Conservation (phyloP, 2,797 vertebrate genomes). For the Parauchenoglanis punctatus region DNA sequence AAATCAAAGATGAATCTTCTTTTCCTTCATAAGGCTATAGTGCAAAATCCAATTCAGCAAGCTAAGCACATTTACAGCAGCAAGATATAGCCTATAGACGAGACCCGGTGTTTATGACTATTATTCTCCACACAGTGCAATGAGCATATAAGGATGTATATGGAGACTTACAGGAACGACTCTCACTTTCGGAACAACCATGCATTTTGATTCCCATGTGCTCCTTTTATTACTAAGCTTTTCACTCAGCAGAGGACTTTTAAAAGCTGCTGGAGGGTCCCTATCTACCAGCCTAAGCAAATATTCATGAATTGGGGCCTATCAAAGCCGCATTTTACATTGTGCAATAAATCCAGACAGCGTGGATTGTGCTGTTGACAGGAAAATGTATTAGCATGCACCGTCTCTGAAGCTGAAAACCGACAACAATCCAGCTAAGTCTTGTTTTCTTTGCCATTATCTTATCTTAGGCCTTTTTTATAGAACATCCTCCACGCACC, state of each 20-base stretch:
- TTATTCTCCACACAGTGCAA: constrained; percentile 68
- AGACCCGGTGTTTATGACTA: constrained; percentile 62
- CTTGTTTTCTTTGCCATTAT: constrained; percentile 8
- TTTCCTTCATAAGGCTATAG: neutral
- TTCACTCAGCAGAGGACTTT: constrained; percentile 60
- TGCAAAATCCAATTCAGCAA: constrained; percentile 17
- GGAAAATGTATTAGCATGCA: constrained; percentile 6
- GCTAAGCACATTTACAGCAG: constrained; percentile 25
- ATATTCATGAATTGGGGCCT: constrained; percentile 47
- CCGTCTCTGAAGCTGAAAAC: constrained; percentile 11
- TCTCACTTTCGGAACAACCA: constrained; percentile 69
- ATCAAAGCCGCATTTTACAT: constrained; percentile 29
- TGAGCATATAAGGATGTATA: neutral
- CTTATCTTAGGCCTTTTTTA: neutral
- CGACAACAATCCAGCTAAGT: neutral
- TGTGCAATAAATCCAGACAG: constrained; percentile 21
- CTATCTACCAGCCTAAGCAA: constrained; percentile 46
- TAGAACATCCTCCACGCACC: neutral
- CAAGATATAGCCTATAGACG: neutral
- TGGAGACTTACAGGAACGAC: constrained; percentile 53
- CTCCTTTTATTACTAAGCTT: constrained; percentile 62
- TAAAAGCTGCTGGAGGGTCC: constrained; percentile 55
- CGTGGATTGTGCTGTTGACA: constrained; percentile 27
- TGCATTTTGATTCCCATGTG: constrained; percentile 57
- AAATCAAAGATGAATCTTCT: neutral